Base-by-base conservation (phyloP, 2,797 vertebrate genomes). In the Lagodon rhomboides region DNA sequence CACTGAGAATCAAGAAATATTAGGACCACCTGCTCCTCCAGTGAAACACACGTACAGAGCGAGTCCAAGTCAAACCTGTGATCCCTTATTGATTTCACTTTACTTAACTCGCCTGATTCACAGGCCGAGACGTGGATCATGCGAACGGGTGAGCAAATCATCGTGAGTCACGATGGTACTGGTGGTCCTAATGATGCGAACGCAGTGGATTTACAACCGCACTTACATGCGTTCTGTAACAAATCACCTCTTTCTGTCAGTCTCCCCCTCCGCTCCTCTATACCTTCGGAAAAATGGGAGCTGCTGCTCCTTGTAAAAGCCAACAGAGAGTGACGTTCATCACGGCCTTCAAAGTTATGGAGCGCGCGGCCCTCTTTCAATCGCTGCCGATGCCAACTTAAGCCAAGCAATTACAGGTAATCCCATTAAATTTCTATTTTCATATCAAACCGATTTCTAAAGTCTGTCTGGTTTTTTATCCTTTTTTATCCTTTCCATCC, bases 11-110 rank as follows among this genome's bases (percentile, higher is more conserved):
- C 54, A 68, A 87, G 78, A 89, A 84, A 84, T 86, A 90, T 87
- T 58, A 79, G 54, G 86, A 89, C 90, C 87, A 89, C 84, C 89
- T 89, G 85, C 83, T 86, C 82, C 73, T 79, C 63, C 41, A 15
- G 51, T 17, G 67, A 79, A 79, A 61, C 46, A 23, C 73, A 51
- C 70, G 53, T 15, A 41, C 27, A 30, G 44, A 83, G 43, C 8
- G 46, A 61, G 51, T 82, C 75, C 82, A 73, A 72, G 60, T 56
- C 73, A 68, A 86, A 83, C 20, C 62, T 9, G 51, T 22, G 80
- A 81, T 69, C 25, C 56, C 71, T 75, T 49, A 71, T 61, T 69
- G 71, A 85, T 73, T 85, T 84, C 58, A 60, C 68, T 69, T 68
- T 17, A 43, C 63, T 62, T 47, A 85, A 81, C 72, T 63, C 53